Base-by-base conservation (phyloP, 2,888 invertebrate species). In the Scaeva pyrastri region DNA sequence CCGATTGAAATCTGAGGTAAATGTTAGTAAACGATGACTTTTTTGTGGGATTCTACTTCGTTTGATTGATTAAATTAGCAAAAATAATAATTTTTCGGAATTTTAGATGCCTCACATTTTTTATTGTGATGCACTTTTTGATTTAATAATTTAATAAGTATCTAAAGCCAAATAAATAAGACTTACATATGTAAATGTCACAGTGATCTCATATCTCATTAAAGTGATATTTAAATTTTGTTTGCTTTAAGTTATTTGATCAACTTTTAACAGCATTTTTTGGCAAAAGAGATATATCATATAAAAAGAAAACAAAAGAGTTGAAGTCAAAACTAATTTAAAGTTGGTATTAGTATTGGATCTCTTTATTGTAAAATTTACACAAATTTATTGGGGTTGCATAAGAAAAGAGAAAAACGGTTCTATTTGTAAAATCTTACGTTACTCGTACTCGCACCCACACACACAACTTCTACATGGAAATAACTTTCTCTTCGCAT, bases 341-440 rank as follows among this genome's bases (percentile, higher is more conserved):
- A n/a, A 23, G 19, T 26, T 50, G 55, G 19, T 36, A 31, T 41
- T 23, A 11, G 23, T 11, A 31, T 39, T 11, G 5, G n/a, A 60
- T 11, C 19, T 60, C 58, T 60, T 52, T 60, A 12, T 26, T 8
- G 26, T 11, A 2, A 0, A n/a, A 11, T 23, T 5, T 14, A 21
- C 0, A 5, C 14, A 21, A 26, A 8, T 1, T 0, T 1, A 52
- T 41, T 50, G n/a, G 58, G 48, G 66, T 50, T 74, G 31, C 11
- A 7, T 2, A 58, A 16, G 14, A 14, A 12, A 73, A 80, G 81
- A 85, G 86, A 78, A 82, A 74, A 82, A 86, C 82, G 82, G 86
- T 86, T 86, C 50, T 74, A 74, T 86, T 82, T 82, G 86, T 86
- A 86, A 86, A 78, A 39, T 23, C 2, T 14, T 10, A n/a, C 1